These are phyloP conservation scores for Callithrix jacchus DNA, from an alignment of 2,113 vertebrate species.

Conservation along the genomic window DNA sequence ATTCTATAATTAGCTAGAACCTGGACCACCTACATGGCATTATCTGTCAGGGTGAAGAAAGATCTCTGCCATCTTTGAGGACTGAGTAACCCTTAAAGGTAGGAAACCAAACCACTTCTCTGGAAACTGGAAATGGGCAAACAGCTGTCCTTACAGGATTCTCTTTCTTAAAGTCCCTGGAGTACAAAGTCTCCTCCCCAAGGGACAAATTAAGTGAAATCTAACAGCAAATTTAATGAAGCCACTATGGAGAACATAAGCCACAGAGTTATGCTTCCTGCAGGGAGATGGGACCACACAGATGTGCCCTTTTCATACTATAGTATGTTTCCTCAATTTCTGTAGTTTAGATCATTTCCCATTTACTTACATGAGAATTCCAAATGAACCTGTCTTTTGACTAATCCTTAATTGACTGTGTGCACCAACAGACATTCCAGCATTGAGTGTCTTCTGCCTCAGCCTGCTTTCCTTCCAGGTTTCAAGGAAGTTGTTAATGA, in stretches of 20 bases:
- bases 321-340: background rate
- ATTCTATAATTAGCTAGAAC: background rate
- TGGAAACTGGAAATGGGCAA: background rate
- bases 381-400: background rate
- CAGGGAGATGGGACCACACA: background rate
- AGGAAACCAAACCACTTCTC: background rate
- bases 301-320: too few species aligned
- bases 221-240: background rate
- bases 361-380: slow-evolving; percentile 5
- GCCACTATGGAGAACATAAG: too few species aligned
- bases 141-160: background rate
- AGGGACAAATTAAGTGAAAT: background rate
- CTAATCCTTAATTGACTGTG: background rate
- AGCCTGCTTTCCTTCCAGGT: background rate
- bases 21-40: background rate
- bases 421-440: background rate
- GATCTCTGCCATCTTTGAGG: background rate
- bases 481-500: slow-evolving; percentile 3
- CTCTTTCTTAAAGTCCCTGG: background rate
- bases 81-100: background rate
- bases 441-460: background rate
- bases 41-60: slow-evolving; percentile 15
- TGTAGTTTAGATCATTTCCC: background rate
- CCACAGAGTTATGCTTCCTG: background rate
- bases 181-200: background rate